phyloP scores from a whole-genome alignment of 2,113 vertebrate genomes.

The Malaclemys terrapin region DNA sequence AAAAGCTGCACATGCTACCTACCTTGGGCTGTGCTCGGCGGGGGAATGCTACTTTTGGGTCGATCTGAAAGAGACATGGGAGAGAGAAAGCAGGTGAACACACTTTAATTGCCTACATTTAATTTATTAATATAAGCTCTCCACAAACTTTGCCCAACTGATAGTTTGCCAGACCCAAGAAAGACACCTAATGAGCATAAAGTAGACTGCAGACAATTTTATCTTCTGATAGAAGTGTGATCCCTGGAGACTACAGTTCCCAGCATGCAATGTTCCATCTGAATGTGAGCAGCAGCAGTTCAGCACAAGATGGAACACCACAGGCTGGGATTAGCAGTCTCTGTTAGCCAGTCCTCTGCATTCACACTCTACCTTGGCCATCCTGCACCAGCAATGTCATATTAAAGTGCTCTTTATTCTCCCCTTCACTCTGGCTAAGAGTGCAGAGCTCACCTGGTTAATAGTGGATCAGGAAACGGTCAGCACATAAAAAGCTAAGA shows the following conservation, averaged over 20 bases:
- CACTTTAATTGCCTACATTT: background rate
- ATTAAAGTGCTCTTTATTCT: slow-evolving; percentile 6
- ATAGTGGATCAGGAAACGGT: background rate
- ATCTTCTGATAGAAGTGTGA: background rate
- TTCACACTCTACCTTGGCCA: background rate
- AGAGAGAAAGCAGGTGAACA: slow-evolving; percentile 12
- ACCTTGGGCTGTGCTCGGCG: slow-evolving; percentile 99
- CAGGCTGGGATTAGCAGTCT: slow-evolving; percentile 66
- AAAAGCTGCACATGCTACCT: slow-evolving; percentile 61
- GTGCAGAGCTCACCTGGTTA: background rate
- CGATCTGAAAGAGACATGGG: slow-evolving; percentile 87
- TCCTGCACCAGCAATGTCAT: background rate
- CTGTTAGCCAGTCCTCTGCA: background rate
- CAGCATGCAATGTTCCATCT: slow-evolving; percentile 61
- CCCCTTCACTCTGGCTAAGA: background rate
- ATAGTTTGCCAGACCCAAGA: background rate
- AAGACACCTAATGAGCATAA: background rate
- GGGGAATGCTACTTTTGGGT: slow-evolving; percentile 98
- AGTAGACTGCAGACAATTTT: slow-evolving; percentile 40
- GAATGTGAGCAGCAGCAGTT: background rate
- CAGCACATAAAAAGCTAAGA: background rate
- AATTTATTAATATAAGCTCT: background rate
- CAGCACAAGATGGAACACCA: slow-evolving; percentile 31
- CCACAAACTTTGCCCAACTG: accelerated
- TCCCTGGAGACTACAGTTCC: slow-evolving; percentile 66